Conservation (phyloP, 2,888 invertebrate species). For the Alloscopus bannaensis region DNA sequence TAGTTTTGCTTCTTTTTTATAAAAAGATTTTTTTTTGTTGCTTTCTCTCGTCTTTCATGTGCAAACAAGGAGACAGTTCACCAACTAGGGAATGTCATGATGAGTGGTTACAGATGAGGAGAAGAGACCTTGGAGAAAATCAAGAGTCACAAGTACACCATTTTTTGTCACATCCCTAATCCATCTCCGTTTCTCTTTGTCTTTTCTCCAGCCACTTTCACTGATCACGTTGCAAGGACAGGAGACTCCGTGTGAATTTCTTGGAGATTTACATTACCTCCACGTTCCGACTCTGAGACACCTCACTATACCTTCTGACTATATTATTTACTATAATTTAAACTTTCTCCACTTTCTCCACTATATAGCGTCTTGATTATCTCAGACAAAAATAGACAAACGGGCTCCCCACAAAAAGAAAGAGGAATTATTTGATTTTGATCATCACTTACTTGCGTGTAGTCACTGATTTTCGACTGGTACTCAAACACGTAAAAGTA, state of each 20-base stretch:
- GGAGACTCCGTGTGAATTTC: too few relatives aligned
- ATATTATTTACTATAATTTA: too few relatives aligned
- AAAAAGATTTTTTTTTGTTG: too few relatives aligned
- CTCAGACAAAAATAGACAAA: background rate
- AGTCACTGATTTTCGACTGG: constrained; percentile 92
- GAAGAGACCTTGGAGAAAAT: constrained; percentile 28
- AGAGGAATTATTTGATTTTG: constrained; percentile 51
- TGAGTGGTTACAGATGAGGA: background rate
- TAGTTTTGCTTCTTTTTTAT: constrained; percentile 5
- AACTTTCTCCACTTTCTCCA: too few relatives aligned
- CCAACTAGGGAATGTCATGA: background rate
- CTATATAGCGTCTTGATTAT: too few relatives aligned
- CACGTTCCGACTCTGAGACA: too few relatives aligned
- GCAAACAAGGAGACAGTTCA: background rate
- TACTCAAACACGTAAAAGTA: constrained; percentile 94
- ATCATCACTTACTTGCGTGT: constrained; percentile 84
- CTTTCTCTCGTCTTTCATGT: too few relatives aligned
- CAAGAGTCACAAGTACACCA: constrained; percentile 17
- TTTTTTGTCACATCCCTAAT: constrained; percentile 7
- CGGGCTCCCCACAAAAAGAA: constrained; percentile 2
- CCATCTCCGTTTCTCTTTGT: constrained; percentile 5
- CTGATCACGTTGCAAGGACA: constrained; percentile 74
- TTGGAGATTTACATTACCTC: too few relatives aligned
- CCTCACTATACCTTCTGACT: too few relatives aligned
- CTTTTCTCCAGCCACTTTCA: background rate